Conservation (phyloP, 92 coral and sea anemone genomes). For the Plumapathes pennacea region DNA sequence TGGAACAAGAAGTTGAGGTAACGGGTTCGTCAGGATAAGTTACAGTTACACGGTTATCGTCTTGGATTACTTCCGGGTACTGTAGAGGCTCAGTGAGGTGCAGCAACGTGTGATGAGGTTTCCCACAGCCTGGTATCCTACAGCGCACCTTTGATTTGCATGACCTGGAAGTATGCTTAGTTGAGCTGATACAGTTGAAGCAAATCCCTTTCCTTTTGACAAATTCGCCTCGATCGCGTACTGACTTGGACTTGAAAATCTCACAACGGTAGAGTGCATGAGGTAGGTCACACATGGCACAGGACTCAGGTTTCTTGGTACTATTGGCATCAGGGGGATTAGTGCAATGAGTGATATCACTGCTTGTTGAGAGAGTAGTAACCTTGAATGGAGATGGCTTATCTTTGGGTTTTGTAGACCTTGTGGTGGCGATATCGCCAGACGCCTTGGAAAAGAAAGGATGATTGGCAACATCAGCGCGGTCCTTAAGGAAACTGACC, state of each 20-base stretch:
- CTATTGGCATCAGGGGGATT: no score
- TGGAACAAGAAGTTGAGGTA: neutral
- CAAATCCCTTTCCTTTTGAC: slow-evolving; percentile 40
- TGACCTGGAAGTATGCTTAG: slow-evolving; percentile 29
- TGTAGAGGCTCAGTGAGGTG: slow-evolving; percentile 27
- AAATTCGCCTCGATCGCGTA: slow-evolving; percentile 31
- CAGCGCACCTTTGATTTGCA: slow-evolving; percentile 34
- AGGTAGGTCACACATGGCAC: slow-evolving; percentile 25
- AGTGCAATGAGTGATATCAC: no score
- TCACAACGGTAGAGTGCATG: slow-evolving; percentile 54
- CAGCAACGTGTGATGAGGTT: slow-evolving; percentile 46
- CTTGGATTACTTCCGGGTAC: slow-evolving; percentile 1
- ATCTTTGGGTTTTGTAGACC: neutral
- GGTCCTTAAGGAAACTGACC: slow-evolving; percentile 48
- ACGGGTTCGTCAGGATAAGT: slow-evolving; percentile 1
- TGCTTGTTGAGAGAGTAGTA: slow-evolving; percentile 25
- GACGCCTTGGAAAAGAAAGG: slow-evolving; percentile 45
- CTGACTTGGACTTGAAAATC: slow-evolving; percentile 35
- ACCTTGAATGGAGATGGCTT: slow-evolving; percentile 6
- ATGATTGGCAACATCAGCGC: slow-evolving; percentile 63
- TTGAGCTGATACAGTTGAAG: slow-evolving; percentile 49
- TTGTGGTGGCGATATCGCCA: no score
- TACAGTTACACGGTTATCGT: neutral
- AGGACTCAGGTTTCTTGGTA: slow-evolving; percentile 4
- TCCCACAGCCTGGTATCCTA: slow-evolving; percentile 49